phyloP scores from a whole-genome alignment of 2,113 vertebrate genomes.

The Gymnarchus niloticus region DNA sequence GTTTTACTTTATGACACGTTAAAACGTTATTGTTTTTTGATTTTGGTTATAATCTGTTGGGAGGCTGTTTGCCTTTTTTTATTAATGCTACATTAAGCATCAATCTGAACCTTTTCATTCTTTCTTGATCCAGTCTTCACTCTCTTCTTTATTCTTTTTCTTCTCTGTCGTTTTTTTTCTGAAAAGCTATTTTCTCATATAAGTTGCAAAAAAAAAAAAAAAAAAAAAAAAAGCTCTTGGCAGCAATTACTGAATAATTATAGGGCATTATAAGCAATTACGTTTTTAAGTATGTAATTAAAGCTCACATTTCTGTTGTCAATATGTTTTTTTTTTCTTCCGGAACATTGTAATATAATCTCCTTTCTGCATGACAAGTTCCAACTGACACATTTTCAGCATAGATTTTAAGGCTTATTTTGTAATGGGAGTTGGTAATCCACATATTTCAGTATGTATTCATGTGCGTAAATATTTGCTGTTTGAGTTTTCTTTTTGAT shows the following conservation, averaged over 20 bases:
- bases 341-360: neutral
- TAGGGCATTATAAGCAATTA: slow-evolving; percentile 10
- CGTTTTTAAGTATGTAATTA: slow-evolving; percentile 8
- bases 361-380: neutral
- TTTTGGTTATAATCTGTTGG: no score
- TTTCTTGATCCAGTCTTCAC: neutral
- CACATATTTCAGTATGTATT: no score
- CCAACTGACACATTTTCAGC: neutral
- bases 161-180: neutral
- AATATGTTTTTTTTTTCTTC: neutral
- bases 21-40: neutral
- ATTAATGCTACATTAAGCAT: neutral
- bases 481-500: neutral
- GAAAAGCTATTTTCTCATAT: neutral
- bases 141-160: neutral
- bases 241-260: slow-evolving; percentile 16
- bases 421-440: neutral
- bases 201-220: slow-evolving; percentile 10
- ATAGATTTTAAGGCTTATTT: neutral
- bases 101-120: neutral
- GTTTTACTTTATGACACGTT: neutral
- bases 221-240: neutral
- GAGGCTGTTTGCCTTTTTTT: no score
- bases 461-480: neutral
- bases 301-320: neutral